Conservation (phyloP, 2,888 invertebrate genomes). For the Petrolisthes manimaculis region DNA sequence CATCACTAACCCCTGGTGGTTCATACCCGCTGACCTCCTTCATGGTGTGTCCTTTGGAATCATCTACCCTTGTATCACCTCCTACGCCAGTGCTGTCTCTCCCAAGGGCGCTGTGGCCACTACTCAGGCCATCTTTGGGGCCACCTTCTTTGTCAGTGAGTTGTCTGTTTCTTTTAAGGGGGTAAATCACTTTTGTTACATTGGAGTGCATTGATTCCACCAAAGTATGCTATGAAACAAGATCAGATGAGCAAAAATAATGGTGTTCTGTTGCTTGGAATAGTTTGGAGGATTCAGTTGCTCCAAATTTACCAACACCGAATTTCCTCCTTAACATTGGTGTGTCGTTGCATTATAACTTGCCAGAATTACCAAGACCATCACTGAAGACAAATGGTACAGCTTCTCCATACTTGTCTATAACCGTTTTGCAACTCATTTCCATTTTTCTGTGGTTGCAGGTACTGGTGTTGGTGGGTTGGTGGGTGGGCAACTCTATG, state of each 20-base stretch:
- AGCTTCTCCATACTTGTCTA: not conserved
- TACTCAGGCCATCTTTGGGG: conserved; percentile 51
- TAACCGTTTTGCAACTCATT: not conserved
- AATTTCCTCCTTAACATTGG: no score
- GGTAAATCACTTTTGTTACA: not conserved
- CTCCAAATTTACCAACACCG: no score
- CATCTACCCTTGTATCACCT: conserved; percentile 88
- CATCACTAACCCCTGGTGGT: conserved; percentile 84
- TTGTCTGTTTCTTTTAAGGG: not conserved
- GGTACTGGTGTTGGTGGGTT: conserved; percentile 46
- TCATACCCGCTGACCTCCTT: conserved; percentile 84
- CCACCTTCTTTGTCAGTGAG: conserved; percentile 50
- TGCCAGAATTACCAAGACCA: no score
- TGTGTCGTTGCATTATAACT: no score
- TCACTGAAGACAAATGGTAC: no score
- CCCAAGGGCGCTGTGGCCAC: conserved; percentile 74
- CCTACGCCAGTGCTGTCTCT: conserved; percentile 85
- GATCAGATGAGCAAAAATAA: no score
- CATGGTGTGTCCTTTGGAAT: conserved; percentile 91
- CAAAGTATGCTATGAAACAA: no score
- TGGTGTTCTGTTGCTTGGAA: no score
- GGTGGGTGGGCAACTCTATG: conserved; percentile 39
- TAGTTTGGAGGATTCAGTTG: no score
- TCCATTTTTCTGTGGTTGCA: not conserved
- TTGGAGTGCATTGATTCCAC: no score